phyloP scores from a whole-genome alignment of 2,113 vertebrate genomes.

The Poecile atricapillus region DNA sequence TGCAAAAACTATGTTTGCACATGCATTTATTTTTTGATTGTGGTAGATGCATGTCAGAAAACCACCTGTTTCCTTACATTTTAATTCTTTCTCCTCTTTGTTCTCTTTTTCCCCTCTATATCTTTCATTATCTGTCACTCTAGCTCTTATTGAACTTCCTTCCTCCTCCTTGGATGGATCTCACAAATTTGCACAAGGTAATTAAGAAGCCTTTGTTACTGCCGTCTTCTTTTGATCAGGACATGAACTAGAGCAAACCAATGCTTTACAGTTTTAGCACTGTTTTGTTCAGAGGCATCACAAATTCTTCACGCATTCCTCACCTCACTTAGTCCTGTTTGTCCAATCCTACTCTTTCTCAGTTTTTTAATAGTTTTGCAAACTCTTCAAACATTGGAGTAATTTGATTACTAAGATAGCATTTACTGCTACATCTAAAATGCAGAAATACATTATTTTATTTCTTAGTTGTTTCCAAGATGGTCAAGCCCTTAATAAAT shows the following conservation, averaged over 20 bases:
- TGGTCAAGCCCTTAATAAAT: neutral
- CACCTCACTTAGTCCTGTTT: neutral
- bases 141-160: conserved; percentile 68
- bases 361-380: neutral
- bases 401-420: neutral
- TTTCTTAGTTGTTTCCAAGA: neutral
- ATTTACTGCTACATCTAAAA: neutral
- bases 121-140: conserved; percentile 11
- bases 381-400: neutral
- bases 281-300: neutral
- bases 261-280: neutral
- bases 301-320: neutral
- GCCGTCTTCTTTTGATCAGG: neutral
- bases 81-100: conserved; percentile 8
- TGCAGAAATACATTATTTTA: neutral
- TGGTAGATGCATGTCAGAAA: neutral
- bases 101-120: accelerated
- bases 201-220: neutral
- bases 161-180: conserved; percentile 77
- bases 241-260: neutral
- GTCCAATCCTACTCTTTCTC: neutral
- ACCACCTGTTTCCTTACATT: neutral
- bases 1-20: neutral
- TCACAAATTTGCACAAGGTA: conserved; percentile 76
- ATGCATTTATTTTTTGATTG: neutral